These are phyloP conservation scores for Euschistus heros DNA, from an alignment of 1,140 invertebrate genomes.

Conservation along the genomic window DNA sequence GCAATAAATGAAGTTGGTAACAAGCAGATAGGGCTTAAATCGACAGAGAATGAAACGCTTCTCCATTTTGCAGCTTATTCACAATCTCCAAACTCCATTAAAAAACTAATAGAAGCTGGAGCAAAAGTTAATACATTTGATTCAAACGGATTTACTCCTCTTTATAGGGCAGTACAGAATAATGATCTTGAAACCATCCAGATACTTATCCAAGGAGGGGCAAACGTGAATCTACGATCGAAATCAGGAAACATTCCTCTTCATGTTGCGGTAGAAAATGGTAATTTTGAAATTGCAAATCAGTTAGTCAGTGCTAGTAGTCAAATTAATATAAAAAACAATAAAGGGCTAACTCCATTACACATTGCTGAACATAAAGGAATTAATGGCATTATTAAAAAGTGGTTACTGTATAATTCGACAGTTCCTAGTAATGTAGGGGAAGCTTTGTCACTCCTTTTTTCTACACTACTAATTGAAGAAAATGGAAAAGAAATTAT, in stretches of 20 bases:
- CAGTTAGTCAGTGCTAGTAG: too few species aligned
- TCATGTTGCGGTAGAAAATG: neutral
- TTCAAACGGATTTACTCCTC: neutral
- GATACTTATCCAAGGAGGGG: neutral
- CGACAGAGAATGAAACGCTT: too few species aligned
- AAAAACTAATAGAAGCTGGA: neutral
- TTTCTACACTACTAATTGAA: too few species aligned
- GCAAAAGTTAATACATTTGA: neutral
- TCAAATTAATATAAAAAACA: neutral
- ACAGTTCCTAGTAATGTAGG: too few species aligned
- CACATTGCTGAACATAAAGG: neutral
- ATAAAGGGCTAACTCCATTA: neutral
- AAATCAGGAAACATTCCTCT: neutral
- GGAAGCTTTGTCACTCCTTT: too few species aligned
- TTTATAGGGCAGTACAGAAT: neutral
- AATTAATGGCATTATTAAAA: neutral
- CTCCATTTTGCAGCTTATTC: too few species aligned
- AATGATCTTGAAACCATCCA: neutral
- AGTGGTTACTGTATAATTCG: neutral
- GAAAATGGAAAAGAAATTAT: too few species aligned
- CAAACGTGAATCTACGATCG: neutral
- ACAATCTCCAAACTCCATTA: neutral
- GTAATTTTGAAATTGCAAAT: too few species aligned
- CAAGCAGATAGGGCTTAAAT: too few species aligned
- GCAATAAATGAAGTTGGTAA: too few species aligned